Evolutionary conservation across 1,140 invertebrate genomes (phyloP), one percentile per base, ranked within the genome.

Genomic region (Drosophila varians): DNA sequence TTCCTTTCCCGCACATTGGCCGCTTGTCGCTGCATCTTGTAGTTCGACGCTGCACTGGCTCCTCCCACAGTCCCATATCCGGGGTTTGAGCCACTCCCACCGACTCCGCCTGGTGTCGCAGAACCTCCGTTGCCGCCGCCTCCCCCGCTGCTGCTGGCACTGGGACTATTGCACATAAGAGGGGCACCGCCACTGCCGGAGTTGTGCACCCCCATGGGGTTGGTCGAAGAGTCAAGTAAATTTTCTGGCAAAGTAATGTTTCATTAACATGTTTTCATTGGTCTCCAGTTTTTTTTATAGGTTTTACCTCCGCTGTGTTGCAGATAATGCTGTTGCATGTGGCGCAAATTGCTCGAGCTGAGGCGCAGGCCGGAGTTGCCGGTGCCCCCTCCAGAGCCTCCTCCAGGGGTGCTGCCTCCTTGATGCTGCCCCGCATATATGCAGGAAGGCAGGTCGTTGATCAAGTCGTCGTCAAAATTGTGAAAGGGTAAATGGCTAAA

Each of bases 1-100:
- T 98, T 97, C 79, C 98, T 93, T 93, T 99, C 98, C 36, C 98
- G 93, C 48, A 98, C 96, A 92, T 98, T 98, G 31, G 97, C 97
- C 1, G 97, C 96, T 74, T 97, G 96, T 58, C 97, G 93, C 90
- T 97, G 96, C 40, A 97, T 95, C 76, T 96, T 93, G 92, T 97
- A 97, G 0, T 95, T 96, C 4, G 95, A 96, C 0, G 95, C 95
- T 5, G 77, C 26, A 1, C 75, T 23, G 9, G 93, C 93, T 60
- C 94, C 51, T 58, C 94, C 51, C 16, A 73, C 57, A 2, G 72
- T 11, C 6, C 74, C 74, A 25, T 88, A 86, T 5, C 40, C 64
- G 0, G 68, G 49, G 69, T 68, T 74, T 4, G 73, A 26, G 16
- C 40, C 53, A n/a, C 53, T 14, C 14, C 55, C 69, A 14, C 52